Conservation (phyloP, 2,113 vertebrate genomes). For the Crotalus tigris region DNA sequence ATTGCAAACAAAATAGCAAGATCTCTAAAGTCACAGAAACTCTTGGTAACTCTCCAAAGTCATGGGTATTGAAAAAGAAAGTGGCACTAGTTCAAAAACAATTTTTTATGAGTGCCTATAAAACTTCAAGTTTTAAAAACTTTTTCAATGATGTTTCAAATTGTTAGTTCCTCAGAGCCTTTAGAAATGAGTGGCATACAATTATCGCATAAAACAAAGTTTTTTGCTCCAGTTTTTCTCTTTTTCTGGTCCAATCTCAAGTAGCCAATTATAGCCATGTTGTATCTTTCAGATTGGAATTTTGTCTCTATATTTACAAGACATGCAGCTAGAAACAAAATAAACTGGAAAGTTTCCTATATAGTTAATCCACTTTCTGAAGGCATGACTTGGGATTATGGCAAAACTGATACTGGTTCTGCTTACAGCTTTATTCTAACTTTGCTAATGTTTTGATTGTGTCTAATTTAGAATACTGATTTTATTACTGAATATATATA, state of each 20-base stretch:
- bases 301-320: conserved; percentile 52
- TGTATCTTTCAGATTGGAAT: not conserved
- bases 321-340: conserved; percentile 58
- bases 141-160: not conserved
- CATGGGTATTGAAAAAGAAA: not conserved
- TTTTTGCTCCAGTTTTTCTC: conserved; percentile 26
- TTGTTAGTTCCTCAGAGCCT: not conserved
- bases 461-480: not conserved
- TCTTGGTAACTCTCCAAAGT: not conserved
- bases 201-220: not conserved
- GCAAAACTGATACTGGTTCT: not conserved
- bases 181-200: not conserved
- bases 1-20: not conserved
- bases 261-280: conserved; percentile 8
- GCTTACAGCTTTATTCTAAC: not conserved
- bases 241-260: conserved; percentile 10
- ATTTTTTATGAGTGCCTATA: conserved; percentile 36
- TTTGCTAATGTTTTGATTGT: not conserved
- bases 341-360: conserved; percentile 42
- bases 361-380: conserved; percentile 39
- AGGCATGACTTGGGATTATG: not conserved
- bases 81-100: not conserved
- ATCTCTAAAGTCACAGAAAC: not conserved
- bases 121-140: conserved; percentile 46
- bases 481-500: not conserved